Evolutionary conservation across 1,140 invertebrate genomes (phyloP), one percentile per base, ranked within the genome.

Genomic region (Atta texana): DNA sequence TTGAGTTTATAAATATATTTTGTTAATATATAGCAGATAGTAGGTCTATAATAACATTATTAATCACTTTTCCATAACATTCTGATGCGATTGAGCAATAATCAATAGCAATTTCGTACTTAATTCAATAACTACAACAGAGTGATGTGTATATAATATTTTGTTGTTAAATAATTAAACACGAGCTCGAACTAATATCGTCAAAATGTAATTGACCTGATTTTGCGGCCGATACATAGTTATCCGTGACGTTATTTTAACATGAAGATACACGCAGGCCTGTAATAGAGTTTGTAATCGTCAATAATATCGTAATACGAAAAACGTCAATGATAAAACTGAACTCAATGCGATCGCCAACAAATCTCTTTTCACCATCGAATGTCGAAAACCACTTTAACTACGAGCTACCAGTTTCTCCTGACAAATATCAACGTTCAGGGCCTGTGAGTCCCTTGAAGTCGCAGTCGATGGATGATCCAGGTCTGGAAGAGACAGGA

Each of bases 401-500:
- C 39, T 75, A 51, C 39, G 55, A 21, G 76, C 82, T 64, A 78
- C 59, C 49, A 68, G 44, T 69, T 72, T 64, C 72, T 86, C 82
- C 51, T 39, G 28, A 75, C 88, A 85, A 82, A 85, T 81, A 64
- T 59, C 86, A 86, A 21, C 87, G 31, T 51, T 64, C 74, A 18
- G 82, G 39, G 55, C 39, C 64, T 57, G 59, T 82, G 68, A 82
- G 68, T 82, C 80, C 80, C 80, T 84, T 84, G 80, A 84, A 57
- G 49, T 39, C 55, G 44, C 44, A 39, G 68, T 34, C 80, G 55
- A 39, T 51, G 68, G 80, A 84, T 84, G 69, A 84, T 84, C 86
- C 80, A 71, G 59, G 59, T 61, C 78, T 86, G 76, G 84, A 80
- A 53, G 68, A 80, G 85, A 84, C 55, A 68, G 86, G 28, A 78